Percentiles rank a stretch among this genome's conserved stretches.
These are phyloP conservation scores for Noturus placidus DNA, from an alignment of 2,113 vertebrate genomes.

Conservation along the genomic window DNA sequence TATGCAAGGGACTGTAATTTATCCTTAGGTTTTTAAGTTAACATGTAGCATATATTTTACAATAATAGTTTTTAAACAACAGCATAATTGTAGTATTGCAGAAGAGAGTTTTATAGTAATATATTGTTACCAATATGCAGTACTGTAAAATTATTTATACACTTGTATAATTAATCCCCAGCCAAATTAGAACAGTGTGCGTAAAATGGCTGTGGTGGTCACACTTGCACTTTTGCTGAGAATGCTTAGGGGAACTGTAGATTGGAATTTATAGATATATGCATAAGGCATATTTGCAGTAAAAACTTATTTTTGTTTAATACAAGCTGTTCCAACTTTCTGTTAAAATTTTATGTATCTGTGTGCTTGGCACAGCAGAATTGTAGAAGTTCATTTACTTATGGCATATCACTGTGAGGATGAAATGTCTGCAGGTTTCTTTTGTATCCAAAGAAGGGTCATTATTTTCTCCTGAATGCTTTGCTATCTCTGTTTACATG, in stretches of 20 bases:
- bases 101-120: background rate
- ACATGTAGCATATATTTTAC: background rate
- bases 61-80: background rate
- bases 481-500: background rate
- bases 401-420: background rate
- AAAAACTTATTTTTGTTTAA: background rate
- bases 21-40: background rate
- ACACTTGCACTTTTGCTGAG: background rate
- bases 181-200: background rate
- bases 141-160: background rate
- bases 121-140: constrained; percentile 3
- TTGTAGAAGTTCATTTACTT: background rate
- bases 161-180: background rate
- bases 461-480: background rate
- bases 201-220: background rate
- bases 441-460: background rate
- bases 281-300: background rate
- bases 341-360: background rate
- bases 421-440: background rate
- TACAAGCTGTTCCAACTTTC: background rate
- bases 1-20: background rate
- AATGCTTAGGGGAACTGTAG: background rate
- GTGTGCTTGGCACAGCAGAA: background rate
- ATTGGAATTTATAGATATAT: background rate
- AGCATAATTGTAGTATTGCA: background rate